Base-by-base conservation (phyloP, 1,140 invertebrate genomes). In the Vanessa tameamea region DNA sequence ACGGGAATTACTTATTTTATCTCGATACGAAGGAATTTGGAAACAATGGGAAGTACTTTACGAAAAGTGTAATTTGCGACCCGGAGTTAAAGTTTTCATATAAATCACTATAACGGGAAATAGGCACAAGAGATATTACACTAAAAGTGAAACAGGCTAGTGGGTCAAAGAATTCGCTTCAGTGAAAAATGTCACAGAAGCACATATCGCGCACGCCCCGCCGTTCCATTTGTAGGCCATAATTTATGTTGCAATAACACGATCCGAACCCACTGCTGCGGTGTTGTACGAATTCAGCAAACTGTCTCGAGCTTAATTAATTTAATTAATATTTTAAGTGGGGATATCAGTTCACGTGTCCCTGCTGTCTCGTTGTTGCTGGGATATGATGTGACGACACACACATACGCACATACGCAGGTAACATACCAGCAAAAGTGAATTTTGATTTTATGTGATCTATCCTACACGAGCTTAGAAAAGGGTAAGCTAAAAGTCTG, bases 271-370 rank as follows among this genome's bases (percentile, higher is more conserved):
- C 55, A 57, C 20, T 61, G 57, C 26, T 2, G 57, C 57, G 57
- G 16, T 57, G 26, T 53, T 53, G 50, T 57, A 57, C 31, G 31
- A 15, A 61, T 37, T 61, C 57, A 61, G 57, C 57, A 26, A 11
- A 16, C 23, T 37, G 57, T 61, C 57, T 61, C 57, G 13, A n/a
- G 16, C 1, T 61, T 37, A 61, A 61, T 61, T 61, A 0, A 61
- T 61, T 61, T 61, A 14, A 61, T 61, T 61, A 61, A 61, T 61
- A 37, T 37, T 61, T 61, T 61, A 61, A 61, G 31, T 59, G 20
- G 31, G 57, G 31, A 37, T 61, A 61, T 61, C 57, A 26, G 31
- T 61, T 6, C 9, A 15, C 15, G 48, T 15, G 11, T n/a, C 2
- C 57, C 7, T n/a, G n/a, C n/a, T n/a, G n/a, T n/a, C n/a, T n/a